Conservation (phyloP, 2,888 invertebrate species). For the Lasius fuliginosus region DNA sequence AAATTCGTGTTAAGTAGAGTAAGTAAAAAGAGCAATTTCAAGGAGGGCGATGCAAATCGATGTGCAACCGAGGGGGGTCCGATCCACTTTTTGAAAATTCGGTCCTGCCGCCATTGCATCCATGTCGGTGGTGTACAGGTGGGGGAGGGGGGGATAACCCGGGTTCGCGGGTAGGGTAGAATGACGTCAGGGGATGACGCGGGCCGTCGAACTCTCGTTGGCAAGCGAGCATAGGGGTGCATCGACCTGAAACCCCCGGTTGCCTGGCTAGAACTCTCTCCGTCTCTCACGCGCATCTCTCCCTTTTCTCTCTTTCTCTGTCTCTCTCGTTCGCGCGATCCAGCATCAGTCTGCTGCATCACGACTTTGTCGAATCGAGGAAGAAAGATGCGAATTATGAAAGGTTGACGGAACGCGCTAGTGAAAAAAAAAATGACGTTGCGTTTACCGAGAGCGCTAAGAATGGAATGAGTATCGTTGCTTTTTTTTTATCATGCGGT, state of each 20-base stretch:
- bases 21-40: slow-evolving; percentile 32
- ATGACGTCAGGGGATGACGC: slow-evolving; percentile 83
- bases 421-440: slow-evolving; percentile 13
- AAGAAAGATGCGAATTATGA: slow-evolving; percentile 67
- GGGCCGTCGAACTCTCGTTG: slow-evolving; percentile 82
- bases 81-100: slow-evolving; percentile 66
- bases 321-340: slow-evolving; percentile 24
- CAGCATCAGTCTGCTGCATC: slow-evolving; percentile 46
- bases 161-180: slow-evolving; percentile 66
- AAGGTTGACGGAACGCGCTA: slow-evolving; percentile 1
- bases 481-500: neutral
- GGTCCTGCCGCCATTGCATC: slow-evolving; percentile 62
- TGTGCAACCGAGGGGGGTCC: slow-evolving; percentile 2
- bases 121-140: slow-evolving; percentile 66
- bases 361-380: neutral
- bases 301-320: slow-evolving; percentile 56
- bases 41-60: neutral
- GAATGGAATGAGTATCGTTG: neutral
- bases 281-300: slow-evolving; percentile 52
- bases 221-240: slow-evolving; percentile 78
- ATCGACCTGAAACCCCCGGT: slow-evolving; percentile 84
- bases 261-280: slow-evolving; percentile 78
- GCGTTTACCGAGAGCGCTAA: neutral
- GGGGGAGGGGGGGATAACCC: slow-evolving; percentile 39
- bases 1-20: neutral